These are phyloP conservation scores for Aphyosemion australe DNA, from an alignment of 2,113 vertebrate genomes.

Conservation along the genomic window DNA sequence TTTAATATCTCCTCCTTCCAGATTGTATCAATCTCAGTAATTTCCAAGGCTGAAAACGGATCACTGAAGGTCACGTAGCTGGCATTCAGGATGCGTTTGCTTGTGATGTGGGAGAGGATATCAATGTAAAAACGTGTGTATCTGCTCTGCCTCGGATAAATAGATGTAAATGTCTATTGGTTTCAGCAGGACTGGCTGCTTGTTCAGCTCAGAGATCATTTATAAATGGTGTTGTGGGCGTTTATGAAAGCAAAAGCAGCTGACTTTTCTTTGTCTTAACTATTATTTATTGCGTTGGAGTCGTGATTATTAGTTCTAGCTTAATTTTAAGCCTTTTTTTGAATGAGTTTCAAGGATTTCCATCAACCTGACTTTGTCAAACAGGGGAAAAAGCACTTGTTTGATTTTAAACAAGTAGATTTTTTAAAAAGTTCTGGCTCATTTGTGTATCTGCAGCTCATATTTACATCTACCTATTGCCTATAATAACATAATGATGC, in stretches of 20 bases:
- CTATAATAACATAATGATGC: conserved; percentile 49
- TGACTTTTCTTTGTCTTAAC: no score
- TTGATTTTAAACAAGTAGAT: no score
- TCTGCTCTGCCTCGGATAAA: conserved; percentile 29
- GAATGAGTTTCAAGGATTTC: no score
- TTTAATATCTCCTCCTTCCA: conserved; percentile 43
- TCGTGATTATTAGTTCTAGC: no score
- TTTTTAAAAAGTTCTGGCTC: no score
- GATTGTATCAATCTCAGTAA: conserved; percentile 54
- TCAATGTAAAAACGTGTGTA: conserved; percentile 24
- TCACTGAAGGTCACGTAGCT: conserved; percentile 39
- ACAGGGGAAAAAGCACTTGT: no score
- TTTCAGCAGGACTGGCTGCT: conserved; percentile 28
- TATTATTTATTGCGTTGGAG: not conserved
- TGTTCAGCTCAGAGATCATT: conserved; percentile 5
- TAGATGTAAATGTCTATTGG: conserved; percentile 16
- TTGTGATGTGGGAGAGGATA: conserved; percentile 22
- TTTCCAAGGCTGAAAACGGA: conserved; percentile 42
- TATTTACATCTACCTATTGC: conserved; percentile 42
- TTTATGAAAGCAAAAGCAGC: no score
- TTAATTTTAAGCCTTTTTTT: no score
- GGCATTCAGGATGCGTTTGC: conserved; percentile 26
- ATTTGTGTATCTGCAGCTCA: no score
- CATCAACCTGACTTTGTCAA: no score
- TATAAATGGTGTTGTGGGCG: not conserved